Evolutionary conservation across 1,140 invertebrate genomes (phyloP).

Genomic region (Polyergus mexicanus): DNA sequence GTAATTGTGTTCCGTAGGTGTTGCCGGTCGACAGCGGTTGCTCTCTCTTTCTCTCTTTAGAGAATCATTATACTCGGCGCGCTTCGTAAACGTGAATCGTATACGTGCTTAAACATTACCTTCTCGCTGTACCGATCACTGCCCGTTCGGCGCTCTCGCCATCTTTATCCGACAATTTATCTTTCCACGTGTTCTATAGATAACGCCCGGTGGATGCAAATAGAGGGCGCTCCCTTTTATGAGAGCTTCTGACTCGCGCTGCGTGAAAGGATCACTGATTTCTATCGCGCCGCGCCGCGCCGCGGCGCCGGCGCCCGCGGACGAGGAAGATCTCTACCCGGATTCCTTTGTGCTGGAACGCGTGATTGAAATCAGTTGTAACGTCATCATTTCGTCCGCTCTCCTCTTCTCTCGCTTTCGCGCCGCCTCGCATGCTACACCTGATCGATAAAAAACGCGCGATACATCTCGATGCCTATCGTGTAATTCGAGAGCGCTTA

Average conservation of each 20-base stretch:
- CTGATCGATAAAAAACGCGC: constrained; percentile 52
- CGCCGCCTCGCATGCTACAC: not conserved
- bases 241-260: constrained; percentile 32
- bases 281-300: constrained; percentile 30
- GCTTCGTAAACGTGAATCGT: constrained; percentile 38
- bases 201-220: constrained; percentile 38
- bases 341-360: constrained; percentile 49
- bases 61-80: constrained; percentile 31
- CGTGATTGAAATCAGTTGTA: constrained; percentile 67
- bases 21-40: constrained; percentile 1
- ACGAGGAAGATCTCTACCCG: constrained; percentile 45
- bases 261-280: constrained; percentile 57
- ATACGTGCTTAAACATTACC: constrained; percentile 48
- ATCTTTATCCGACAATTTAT: constrained; percentile 59
- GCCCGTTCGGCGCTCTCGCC: not conserved
- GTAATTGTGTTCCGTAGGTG: constrained; percentile 52
- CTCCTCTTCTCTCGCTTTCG: not conserved
- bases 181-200: constrained; percentile 47
- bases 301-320: constrained; percentile 22
- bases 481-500: constrained; percentile 34
- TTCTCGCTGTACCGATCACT: constrained; percentile 4
- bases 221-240: constrained; percentile 41
- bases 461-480: constrained; percentile 49
- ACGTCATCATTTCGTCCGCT: constrained; percentile 52
- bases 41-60: too few relatives aligned